Conservation (phyloP, 1,140 invertebrate genomes). For the Drosophila guanche region DNA sequence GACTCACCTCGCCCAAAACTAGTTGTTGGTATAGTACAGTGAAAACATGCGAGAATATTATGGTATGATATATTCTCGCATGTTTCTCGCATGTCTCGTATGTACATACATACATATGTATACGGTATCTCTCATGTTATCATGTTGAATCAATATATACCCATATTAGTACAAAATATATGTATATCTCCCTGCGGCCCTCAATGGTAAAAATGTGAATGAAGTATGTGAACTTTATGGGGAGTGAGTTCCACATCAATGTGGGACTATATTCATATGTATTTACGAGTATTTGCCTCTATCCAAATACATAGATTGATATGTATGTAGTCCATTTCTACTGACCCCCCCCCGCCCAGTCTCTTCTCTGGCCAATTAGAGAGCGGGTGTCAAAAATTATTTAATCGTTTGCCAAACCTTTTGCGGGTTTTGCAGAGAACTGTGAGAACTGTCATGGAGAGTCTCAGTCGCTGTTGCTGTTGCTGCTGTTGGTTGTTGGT, state of each 20-base stretch:
- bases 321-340: not conserved
- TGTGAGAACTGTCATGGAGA: slow-evolving; percentile 35
- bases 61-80: too few relatives aligned
- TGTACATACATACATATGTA: too few relatives aligned
- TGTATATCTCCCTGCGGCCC: not conserved
- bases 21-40: too few relatives aligned
- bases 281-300: not conserved
- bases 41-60: too few relatives aligned
- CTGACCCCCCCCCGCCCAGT: not conserved
- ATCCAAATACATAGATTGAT: not conserved
- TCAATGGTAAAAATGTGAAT: slow-evolving; percentile 21
- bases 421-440: slow-evolving; percentile 63
- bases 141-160: slow-evolving; percentile 19
- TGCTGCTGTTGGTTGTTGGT: slow-evolving; percentile 29
- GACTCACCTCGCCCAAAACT: too few relatives aligned
- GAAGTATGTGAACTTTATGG: not conserved
- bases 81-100: too few relatives aligned
- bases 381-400: slow-evolving; percentile 69
- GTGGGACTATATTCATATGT: not conserved
- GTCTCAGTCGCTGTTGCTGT: not conserved
- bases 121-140: too few relatives aligned
- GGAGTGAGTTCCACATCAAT: not conserved
- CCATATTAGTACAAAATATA: not conserved
- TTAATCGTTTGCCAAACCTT: slow-evolving; percentile 58
- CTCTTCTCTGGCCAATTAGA: slow-evolving; percentile 59